Percentiles rank a stretch among this genome's conserved stretches.
These are phyloP conservation scores for Chalcosyrphus nemorum DNA, from an alignment of 2,888 invertebrate species.

Conservation along the genomic window DNA sequence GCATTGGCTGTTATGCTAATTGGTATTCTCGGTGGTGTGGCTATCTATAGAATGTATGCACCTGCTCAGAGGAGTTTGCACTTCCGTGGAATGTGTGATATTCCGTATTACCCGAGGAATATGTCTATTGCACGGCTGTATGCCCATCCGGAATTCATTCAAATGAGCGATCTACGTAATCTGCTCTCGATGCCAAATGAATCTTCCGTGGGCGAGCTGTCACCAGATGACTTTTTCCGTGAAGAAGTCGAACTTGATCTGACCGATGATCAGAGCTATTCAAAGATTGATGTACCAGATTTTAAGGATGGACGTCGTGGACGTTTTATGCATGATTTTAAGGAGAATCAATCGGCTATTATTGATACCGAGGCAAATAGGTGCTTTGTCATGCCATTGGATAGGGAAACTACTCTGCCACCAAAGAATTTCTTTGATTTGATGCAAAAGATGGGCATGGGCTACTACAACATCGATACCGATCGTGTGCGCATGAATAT, in stretches of 20 bases:
- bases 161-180: conserved; percentile 77
- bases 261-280: conserved; percentile 86
- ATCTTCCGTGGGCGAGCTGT: conserved; percentile 60
- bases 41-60: conserved; percentile 89
- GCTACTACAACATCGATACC: conserved; percentile 92
- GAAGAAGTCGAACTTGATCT: conserved; percentile 92
- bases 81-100: conserved; percentile 80
- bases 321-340: conserved; percentile 96
- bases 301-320: conserved; percentile 91
- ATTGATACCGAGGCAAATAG: conserved; percentile 88
- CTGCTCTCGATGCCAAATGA: conserved; percentile 75
- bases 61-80: conserved; percentile 83
- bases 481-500: conserved; percentile 89
- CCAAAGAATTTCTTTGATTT: conserved; percentile 92
- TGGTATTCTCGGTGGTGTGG: conserved; percentile 88
- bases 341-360: conserved; percentile 88
- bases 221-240: conserved; percentile 84
- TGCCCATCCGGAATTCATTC: conserved; percentile 77
- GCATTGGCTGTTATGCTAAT: conserved; percentile 88
- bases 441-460: conserved; percentile 89
- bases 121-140: conserved; percentile 78
- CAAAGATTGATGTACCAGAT: conserved; percentile 93
- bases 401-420: conserved; percentile 88
- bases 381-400: conserved; percentile 96
- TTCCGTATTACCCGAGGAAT: conserved; percentile 80